A percentile compares a stretch with the other conserved stretches of the same genome.
These are phyloP conservation scores for Microvelia longipes DNA, from an alignment of 1,140 invertebrate genomes.

Conservation along the genomic window DNA sequence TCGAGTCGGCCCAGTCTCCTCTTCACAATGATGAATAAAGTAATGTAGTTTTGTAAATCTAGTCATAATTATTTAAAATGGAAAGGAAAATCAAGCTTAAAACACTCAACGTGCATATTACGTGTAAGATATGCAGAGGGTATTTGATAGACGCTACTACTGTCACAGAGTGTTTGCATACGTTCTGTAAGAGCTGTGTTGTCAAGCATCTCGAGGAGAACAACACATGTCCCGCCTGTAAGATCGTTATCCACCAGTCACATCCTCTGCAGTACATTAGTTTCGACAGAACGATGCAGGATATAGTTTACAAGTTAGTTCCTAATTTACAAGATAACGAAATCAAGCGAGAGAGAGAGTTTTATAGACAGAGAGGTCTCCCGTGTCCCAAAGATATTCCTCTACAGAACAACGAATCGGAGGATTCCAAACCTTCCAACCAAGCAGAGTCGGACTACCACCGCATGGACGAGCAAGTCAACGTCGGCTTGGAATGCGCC, in stretches of 20 bases:
- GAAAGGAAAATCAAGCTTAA: slow-evolving; percentile 79
- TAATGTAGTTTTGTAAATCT: too few species aligned
- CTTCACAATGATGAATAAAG: too few species aligned
- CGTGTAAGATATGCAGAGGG: slow-evolving; percentile 88
- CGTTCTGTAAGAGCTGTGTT: slow-evolving; percentile 94
- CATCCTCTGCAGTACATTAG: slow-evolving; percentile 93
- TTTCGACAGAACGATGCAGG: slow-evolving; percentile 95
- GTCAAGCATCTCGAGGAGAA: slow-evolving; percentile 95
- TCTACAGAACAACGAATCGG: slow-evolving; percentile 43
- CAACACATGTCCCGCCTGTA: slow-evolving; percentile 92
- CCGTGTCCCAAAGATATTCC: slow-evolving; percentile 78
- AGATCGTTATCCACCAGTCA: slow-evolving; percentile 92
- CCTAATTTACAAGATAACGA: slow-evolving; percentile 78
- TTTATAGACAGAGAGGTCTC: slow-evolving; percentile 65
- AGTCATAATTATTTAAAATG: slow-evolving; percentile 41
- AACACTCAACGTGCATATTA: slow-evolving; percentile 82
- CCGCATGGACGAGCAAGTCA: slow-evolving; percentile 88
- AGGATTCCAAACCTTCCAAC: slow-evolving; percentile 48
- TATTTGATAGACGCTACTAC: slow-evolving; percentile 95
- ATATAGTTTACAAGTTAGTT: slow-evolving; percentile 94
- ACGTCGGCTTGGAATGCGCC: slow-evolving; percentile 76
- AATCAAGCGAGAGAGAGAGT: slow-evolving; percentile 69
- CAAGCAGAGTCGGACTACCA: slow-evolving; percentile 80
- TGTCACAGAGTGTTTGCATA: slow-evolving; percentile 93
- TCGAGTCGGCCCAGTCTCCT: too few species aligned